Base-by-base conservation (phyloP, 2,797 vertebrate genomes). In the Zenarchopterus dispar region DNA sequence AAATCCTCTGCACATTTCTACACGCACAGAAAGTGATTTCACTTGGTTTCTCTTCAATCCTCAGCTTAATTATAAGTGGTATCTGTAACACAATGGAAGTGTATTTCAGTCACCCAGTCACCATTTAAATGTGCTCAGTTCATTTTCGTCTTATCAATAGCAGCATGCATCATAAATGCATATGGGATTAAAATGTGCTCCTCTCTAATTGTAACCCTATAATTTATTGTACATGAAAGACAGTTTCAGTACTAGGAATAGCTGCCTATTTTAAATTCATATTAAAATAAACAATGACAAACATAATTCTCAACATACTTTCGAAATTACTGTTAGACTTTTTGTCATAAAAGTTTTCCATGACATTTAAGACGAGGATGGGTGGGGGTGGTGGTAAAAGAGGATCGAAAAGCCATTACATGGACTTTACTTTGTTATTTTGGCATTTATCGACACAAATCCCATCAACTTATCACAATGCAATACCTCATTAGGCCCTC, bases 401-500 rank as follows among this genome's bases (percentile, higher is more conserved):
- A 67, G 78, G 74, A 90, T 91, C 81, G 87, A 88, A 90, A 87
- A 84, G 88, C 86, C 87, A 93, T 93, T 93, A 91, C 89, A 91
- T 84, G 82, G 79, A 88, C 88, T 90, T 89, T 85, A 88, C 91
- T 91, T 90, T 93, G 89, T 92, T 93, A 93, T 92, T 92, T 88
- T 91, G 86, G 85, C 87, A 81, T 78, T 81, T 92, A 93, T 93
- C 61, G 92, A 94, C 91, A 89, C 67, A 65, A 90, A 87, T 90
- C 77, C 82, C 89, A 92, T 93, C 83, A 89, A 92, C 89, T 89
- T 91, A 94, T 93, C 91, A 91, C 91, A 90, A 94, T 90, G 92
- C 92, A 87, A 91, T 91, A 91, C 83, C 87, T 92, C 91, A 93
- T 93, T 93, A 93, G 89, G 91, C 90, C 87, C 87, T 93, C 89